phyloP scores from a whole-genome alignment of 2,888 invertebrate genomes.

The Cryptocephalus moraei region DNA sequence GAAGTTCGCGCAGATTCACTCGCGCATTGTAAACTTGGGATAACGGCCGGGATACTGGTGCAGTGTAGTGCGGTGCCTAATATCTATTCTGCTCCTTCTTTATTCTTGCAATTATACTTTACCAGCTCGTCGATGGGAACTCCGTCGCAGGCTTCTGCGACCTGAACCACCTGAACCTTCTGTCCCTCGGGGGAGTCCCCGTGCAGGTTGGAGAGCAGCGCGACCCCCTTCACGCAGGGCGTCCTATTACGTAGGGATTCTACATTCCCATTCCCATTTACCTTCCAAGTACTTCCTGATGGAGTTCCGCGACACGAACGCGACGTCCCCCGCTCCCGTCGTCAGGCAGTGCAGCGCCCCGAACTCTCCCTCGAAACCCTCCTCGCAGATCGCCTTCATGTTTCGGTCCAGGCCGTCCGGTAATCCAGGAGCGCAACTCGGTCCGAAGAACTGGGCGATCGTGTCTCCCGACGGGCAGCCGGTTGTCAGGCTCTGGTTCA shows the following conservation, averaged over 20 bases:
- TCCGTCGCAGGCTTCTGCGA: constrained; percentile 55
- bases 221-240: constrained; percentile 67
- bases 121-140: constrained; percentile 47
- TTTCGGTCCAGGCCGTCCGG: constrained; percentile 22
- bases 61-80: too few relatives aligned
- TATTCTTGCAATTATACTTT: too few relatives aligned
- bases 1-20: too few relatives aligned
- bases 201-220: constrained; percentile 65
- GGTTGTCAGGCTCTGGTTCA: constrained; percentile 28
- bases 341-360: constrained; percentile 57
- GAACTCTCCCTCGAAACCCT: constrained; percentile 44
- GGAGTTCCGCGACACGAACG: constrained; percentile 49
- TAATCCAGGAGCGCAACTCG: constrained; percentile 52
- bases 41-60: too few relatives aligned
- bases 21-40: too few relatives aligned
- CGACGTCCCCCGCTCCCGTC: constrained; percentile 63
- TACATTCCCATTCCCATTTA: too few relatives aligned
- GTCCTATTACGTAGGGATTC: too few relatives aligned
- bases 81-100: too few relatives aligned
- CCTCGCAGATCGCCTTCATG: constrained; percentile 16
- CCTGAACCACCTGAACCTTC: constrained; percentile 53
- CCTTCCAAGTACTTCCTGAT: constrained; percentile 39
- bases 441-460: constrained; percentile 50
- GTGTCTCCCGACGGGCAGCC: constrained; percentile 36
- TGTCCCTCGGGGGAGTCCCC: constrained; percentile 45